phyloP scores from a whole-genome alignment of 2,113 vertebrate species.

The Narcine bancroftii region DNA sequence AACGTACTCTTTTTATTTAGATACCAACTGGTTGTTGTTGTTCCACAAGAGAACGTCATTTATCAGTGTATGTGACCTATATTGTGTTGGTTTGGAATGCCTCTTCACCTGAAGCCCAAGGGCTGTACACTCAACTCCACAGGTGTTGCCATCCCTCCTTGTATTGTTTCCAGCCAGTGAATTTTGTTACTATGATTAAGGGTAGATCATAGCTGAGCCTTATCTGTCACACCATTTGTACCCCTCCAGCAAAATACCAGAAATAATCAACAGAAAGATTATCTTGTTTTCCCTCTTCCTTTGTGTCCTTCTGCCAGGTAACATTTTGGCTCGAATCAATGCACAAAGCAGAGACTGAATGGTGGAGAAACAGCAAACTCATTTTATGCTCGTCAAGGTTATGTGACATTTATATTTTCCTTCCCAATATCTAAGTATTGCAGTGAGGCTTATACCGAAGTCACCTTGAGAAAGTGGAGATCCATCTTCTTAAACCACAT shows the following conservation, averaged over 20 bases:
- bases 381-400: no score
- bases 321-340: not conserved
- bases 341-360: no score
- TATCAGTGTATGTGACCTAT: not conserved
- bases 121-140: not conserved
- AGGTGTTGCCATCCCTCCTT: no score
- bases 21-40: not conserved
- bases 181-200: not conserved
- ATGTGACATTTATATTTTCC: no score
- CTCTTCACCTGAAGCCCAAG: not conserved
- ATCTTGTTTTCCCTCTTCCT: not conserved
- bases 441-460: no score
- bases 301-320: not conserved
- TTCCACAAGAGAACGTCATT: not conserved
- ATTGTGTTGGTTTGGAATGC: not conserved
- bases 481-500: no score
- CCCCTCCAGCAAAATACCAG: not conserved
- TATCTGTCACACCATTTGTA: not conserved
- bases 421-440: no score
- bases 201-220: not conserved
- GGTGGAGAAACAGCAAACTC: no score
- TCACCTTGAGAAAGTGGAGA: no score
- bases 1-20: not conserved
- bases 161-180: not conserved
- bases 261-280: not conserved